Evolutionary conservation across 2,888 invertebrate species (phyloP).

Genomic region (Trichogramma evanescens): DNA sequence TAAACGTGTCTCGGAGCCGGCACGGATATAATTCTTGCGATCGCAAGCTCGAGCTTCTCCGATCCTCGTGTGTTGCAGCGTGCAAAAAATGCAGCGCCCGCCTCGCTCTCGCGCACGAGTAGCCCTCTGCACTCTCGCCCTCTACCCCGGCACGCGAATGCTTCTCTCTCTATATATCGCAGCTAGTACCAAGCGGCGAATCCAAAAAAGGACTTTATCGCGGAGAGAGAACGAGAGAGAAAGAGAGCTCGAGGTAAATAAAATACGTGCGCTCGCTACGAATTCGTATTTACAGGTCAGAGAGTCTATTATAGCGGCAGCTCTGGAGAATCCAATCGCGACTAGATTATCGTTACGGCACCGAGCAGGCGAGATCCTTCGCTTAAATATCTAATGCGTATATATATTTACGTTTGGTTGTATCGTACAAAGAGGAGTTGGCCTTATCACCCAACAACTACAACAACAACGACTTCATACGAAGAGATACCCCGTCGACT

Average conservation of each 20-base stretch:
- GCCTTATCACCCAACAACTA: conserved; percentile 20
- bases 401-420: too few relatives aligned
- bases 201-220: background rate
- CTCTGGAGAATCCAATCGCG: background rate
- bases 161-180: background rate
- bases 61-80: too few relatives aligned
- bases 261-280: conserved; percentile 20
- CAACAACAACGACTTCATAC: conserved; percentile 22
- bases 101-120: too few relatives aligned
- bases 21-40: too few relatives aligned
- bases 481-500: conserved; percentile 11
- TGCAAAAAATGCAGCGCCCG: too few relatives aligned
- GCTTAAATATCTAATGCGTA: too few relatives aligned
- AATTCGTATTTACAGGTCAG: conserved; percentile 21
- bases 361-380: too few relatives aligned
- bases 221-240: background rate
- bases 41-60: too few relatives aligned
- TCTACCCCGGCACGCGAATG: too few relatives aligned
- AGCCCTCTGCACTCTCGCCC: too few relatives aligned
- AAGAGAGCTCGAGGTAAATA: conserved; percentile 14
- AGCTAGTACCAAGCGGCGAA: background rate
- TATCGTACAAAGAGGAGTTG: conserved; percentile 4
- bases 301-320: background rate
- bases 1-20: too few relatives aligned
- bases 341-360: background rate